Conservation (phyloP, 2,888 invertebrate genomes). For the Zonitis immaculata region DNA sequence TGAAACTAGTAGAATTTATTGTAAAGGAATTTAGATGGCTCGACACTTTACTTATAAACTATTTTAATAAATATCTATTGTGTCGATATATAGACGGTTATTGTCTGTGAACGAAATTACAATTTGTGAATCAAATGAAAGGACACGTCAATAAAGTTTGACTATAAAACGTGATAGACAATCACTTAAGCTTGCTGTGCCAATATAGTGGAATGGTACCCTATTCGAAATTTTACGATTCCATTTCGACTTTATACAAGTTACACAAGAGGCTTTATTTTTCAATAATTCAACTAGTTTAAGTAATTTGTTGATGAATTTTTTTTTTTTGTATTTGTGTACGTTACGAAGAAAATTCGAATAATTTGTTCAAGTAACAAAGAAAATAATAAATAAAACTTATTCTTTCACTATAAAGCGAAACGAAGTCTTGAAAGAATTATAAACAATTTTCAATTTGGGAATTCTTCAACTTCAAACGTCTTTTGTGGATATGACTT, state of each 20-base stretch:
- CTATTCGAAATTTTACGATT: not conserved
- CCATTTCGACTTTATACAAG: not conserved
- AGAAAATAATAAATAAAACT: no score
- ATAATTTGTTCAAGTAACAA: no score
- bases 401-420: no score
- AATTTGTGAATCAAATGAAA: not conserved
- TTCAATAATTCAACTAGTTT: not conserved
- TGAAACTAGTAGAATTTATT: not conserved
- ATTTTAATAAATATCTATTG: no score
- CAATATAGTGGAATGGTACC: not conserved
- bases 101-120: not conserved
- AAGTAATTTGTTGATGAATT: not conserved
- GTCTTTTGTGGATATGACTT: constrained; percentile 22
- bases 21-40: not conserved
- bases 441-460: constrained; percentile 28
- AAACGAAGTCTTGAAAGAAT: constrained; percentile 16
- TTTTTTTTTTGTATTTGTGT: no score
- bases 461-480: constrained; percentile 19
- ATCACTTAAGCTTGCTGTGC: not conserved
- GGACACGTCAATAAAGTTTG: not conserved
- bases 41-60: not conserved
- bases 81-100: no score
- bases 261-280: not conserved
- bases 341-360: no score
- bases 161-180: not conserved